These are phyloP conservation scores for Scaeva pyrastri DNA, from an alignment of 2,888 invertebrate species.

Conservation along the genomic window DNA sequence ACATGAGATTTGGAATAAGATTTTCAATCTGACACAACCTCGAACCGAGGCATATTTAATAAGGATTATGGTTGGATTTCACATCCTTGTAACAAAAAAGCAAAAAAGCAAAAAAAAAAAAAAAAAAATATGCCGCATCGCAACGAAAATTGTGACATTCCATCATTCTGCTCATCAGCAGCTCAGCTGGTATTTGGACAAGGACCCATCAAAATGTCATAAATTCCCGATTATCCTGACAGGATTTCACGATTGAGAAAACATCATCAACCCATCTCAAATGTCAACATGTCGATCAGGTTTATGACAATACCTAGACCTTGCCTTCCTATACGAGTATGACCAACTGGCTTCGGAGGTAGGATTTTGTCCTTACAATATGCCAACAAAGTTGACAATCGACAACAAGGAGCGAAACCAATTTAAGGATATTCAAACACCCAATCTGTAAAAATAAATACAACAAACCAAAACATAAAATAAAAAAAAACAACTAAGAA, in stretches of 20 bases:
- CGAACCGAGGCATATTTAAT: slow-evolving; percentile 54
- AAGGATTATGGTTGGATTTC: slow-evolving; percentile 72
- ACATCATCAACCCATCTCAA: slow-evolving; percentile 75
- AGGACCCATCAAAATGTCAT: slow-evolving; percentile 86
- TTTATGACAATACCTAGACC: slow-evolving; percentile 17
- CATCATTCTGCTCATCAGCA: slow-evolving; percentile 39
- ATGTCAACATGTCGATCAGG: slow-evolving; percentile 74
- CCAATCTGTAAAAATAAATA: slow-evolving; percentile 33
- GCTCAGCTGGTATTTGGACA: slow-evolving; percentile 77
- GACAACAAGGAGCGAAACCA: slow-evolving; percentile 66
- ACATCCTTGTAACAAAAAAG: slow-evolving; percentile 62
- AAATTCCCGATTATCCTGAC: slow-evolving; percentile 78
- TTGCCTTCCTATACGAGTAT: too few species aligned
- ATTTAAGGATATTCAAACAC: slow-evolving; percentile 64
- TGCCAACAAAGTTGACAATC: slow-evolving; percentile 56
- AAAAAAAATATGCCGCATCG: neutral
- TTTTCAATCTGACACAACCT: slow-evolving; percentile 48
- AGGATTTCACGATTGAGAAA: slow-evolving; percentile 75
- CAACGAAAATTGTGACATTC: slow-evolving; percentile 15
- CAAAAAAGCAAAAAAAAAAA: neutral
- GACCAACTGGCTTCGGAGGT: neutral
- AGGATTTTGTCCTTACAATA: slow-evolving; percentile 39
- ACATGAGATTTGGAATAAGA: slow-evolving; percentile 41
- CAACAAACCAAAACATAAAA: neutral
- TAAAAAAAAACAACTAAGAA: neutral